phyloP scores from a whole-genome alignment of 2,113 vertebrate species.

The Hemibagrus wyckioides region DNA sequence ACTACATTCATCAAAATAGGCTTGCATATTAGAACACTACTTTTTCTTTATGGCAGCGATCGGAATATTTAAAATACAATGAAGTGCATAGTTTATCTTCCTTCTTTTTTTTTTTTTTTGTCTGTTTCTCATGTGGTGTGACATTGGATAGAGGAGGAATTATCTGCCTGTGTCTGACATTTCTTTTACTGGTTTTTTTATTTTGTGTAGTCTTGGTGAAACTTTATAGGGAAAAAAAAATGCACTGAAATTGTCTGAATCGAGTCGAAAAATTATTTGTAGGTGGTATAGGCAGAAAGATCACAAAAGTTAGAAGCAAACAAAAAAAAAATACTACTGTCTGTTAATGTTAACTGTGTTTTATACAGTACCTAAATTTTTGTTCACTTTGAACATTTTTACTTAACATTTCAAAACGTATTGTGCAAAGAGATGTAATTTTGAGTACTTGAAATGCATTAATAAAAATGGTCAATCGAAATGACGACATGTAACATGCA shows the following conservation, averaged over 20 bases:
- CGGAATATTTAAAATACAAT: constrained; percentile 82
- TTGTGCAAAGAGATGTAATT: constrained; percentile 98
- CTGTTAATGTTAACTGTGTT: constrained; percentile 99
- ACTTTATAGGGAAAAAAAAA: constrained; percentile 85
- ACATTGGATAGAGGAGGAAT: constrained; percentile 78
- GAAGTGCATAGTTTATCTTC: constrained; percentile 76
- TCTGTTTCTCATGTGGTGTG: constrained; percentile 91
- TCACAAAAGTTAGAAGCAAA: constrained; percentile 75
- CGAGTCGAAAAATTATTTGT: constrained; percentile 88
- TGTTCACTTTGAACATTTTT: constrained; percentile 99
- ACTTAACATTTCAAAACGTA: constrained; percentile 98
- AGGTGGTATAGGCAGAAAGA: constrained; percentile 83
- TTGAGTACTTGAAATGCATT: constrained; percentile 99
- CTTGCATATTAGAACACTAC: constrained; percentile 79
- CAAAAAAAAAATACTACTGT: constrained; percentile 84
- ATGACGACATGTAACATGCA: constrained; percentile 63
- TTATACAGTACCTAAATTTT: constrained; percentile 96
- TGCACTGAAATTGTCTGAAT: constrained; percentile 97
- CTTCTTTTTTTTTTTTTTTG: constrained; percentile 65
- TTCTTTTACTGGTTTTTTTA: constrained; percentile 66
- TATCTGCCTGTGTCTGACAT: constrained; percentile 71
- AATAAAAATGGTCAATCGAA: constrained; percentile 98
- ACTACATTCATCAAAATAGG: constrained; percentile 77
- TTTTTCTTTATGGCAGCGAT: constrained; percentile 66
- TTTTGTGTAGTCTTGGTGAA: constrained; percentile 86